Evolutionary conservation across 2,113 vertebrate genomes (phyloP), one percentile per base, ranked within the genome.

Genomic region (Phylloscopus whistleri): DNA sequence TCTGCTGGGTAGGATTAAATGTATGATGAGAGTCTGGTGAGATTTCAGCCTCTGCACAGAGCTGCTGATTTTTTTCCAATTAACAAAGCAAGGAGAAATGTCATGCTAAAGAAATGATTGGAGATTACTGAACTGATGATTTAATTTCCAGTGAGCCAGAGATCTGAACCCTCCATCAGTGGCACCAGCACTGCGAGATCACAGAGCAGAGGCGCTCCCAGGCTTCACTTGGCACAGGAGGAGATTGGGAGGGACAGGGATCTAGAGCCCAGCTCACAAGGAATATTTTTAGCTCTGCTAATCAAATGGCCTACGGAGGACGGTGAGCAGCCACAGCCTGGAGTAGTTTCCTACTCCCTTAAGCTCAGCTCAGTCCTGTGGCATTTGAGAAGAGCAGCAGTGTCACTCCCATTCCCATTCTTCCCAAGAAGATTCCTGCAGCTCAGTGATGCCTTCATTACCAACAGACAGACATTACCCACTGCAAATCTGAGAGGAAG

Each of bases 351-450:
- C 21, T 5, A 7, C 15, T 69, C 37, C 46, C 74, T 51, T 2
- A 23, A 78, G 43, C 73, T 52, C 59, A 41, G 44, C 35, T 51
- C 26, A 12, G 0, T 8, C 7, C 10, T 21, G 56, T 6, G 82
- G 52, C 16, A 11, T 68, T 21, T 15, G 2, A 35, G 37, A 55
- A 2, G 46, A 58, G 72, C 79, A 51, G 79, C 23, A 11, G 23
- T 2, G 28, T 39, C 39, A 0, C 28, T 30, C 37, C 43, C 0
- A 6, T 2, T 30, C 13, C 35, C 44, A 3, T 22, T 33, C 27
- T 31, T 62, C 53, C 72, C 68, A 20, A 48, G 16, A 41, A 41
- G 46, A 46, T 24, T 52, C 27, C 33, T 39, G 53, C 49, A 74
- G 72, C 55, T 78, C 53, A 27, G 49, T 2, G 52, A 39, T 24